phyloP scores from a whole-genome alignment of 2,797 vertebrate genomes.

The Ptychobarbus kaznakovi region DNA sequence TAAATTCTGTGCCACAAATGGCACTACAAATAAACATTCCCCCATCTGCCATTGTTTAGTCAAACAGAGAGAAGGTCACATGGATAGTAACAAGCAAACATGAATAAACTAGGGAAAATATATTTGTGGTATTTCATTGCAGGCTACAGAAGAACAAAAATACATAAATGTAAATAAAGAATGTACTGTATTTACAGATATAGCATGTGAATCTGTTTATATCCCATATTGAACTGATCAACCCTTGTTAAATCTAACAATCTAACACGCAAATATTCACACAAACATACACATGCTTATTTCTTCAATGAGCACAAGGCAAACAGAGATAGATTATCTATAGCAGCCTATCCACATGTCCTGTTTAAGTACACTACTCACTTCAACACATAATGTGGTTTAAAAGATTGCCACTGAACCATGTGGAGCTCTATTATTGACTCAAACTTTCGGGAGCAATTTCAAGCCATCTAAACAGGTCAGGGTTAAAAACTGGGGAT shows the following conservation, averaged over 20 bases:
- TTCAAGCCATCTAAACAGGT: constrained; percentile 36
- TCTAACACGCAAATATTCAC: background rate
- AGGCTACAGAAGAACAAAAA: background rate
- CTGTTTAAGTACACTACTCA: background rate
- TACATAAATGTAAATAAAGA: background rate
- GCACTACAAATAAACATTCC: background rate
- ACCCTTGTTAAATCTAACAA: background rate
- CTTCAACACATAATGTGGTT: background rate
- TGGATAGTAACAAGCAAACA: background rate
- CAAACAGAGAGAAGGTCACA: background rate
- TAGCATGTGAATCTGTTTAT: background rate
- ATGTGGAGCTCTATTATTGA: constrained; percentile 20
- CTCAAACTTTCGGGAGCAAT: constrained; percentile 19
- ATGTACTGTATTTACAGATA: background rate
- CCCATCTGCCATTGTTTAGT: background rate
- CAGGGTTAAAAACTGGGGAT: constrained; percentile 35
- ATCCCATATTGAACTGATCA: background rate
- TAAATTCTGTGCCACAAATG: background rate
- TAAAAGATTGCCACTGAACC: constrained; percentile 25
- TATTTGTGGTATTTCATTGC: background rate
- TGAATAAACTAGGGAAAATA: background rate
- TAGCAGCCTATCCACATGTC: background rate
- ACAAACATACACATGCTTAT: constrained; percentile 2
- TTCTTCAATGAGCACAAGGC: background rate
- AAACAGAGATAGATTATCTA: background rate